Base-by-base conservation (phyloP, 2,797 vertebrate species). In the Arrhamphus sclerolepis region DNA sequence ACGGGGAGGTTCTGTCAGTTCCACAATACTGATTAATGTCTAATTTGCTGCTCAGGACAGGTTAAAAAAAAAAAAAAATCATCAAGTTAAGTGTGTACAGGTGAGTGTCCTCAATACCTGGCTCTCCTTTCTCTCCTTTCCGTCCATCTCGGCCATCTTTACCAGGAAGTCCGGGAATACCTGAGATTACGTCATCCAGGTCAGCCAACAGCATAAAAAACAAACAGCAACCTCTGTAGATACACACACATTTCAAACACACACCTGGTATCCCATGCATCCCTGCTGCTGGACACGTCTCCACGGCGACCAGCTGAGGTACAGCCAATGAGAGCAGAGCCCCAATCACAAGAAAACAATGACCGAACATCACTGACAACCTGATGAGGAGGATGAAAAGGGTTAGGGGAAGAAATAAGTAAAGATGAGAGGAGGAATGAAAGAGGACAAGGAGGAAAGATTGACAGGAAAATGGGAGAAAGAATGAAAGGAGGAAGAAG, bases 161-260 rank as follows among this genome's bases (percentile, higher is more conserved):
- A 18, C 88, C 88, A 0, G 84, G 85, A 21, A 80, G 13, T 2
- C 88, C 88, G 0, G 88, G 88, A 31, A 87, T 68, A 64, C 88
- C 88, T 89, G 68, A 58, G 29, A n/a, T 50, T 0, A 9, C n/a
- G 7, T 29, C 11, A 57, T 8, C 42, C 6, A 17, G 7, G 56
- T 71, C 0, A 62, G 55, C 10, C 57, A 14, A 28, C 1, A 19
- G 19, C 11, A 14, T 3, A 29, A 16, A 31, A 43, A 28, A 20
- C 8, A 34, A 4, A 21, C 4, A 19, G 18, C 14, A 4, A 22
- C 46, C 0, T n/a, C 22, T 0, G 48, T 18, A 62, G 4, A 2
- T n/a, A 17, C 1, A 16, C 20, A 17, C 13, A 51, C 17, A 62
- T 1, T 26, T 26, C 3, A 20, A 1, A 1, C 5, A 46, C 68